Conservation (phyloP, 2,113 vertebrate species). For the Trachemys scripta region DNA sequence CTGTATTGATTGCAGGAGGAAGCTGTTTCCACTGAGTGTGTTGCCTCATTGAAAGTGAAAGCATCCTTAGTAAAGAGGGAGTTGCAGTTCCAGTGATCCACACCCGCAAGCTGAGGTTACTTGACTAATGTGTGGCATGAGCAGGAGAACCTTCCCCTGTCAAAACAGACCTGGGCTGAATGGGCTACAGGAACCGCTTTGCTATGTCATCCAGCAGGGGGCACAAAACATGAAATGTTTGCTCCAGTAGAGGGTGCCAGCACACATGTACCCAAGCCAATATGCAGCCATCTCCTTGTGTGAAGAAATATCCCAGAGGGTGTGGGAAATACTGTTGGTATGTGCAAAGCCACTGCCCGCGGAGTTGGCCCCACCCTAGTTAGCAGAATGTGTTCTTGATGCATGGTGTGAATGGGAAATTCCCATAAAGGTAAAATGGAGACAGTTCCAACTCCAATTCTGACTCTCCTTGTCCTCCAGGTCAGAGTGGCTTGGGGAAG, state of each 20-base stretch:
- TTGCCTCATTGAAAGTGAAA: background rate
- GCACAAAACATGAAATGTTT: background rate
- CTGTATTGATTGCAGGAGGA: background rate
- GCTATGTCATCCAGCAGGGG: background rate
- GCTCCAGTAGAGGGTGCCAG: background rate
- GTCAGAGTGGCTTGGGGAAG: slow-evolving; percentile 97
- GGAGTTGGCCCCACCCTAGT: background rate
- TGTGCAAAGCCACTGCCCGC: rapidly evolving
- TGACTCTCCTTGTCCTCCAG: slow-evolving; percentile 75
- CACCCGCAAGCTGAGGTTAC: background rate
- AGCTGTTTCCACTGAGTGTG: background rate
- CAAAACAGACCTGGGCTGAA: background rate
- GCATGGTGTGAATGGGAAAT: background rate
- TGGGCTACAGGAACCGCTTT: background rate
- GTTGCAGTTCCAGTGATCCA: background rate
- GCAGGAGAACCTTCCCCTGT: background rate
- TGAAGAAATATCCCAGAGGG: background rate
- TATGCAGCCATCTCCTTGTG: background rate
- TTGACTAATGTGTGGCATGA: background rate
- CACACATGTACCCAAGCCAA: background rate
- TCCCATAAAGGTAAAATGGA: background rate
- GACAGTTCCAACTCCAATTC: background rate
- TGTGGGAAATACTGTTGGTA: background rate
- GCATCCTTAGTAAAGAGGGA: background rate
- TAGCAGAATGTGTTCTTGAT: background rate